Evolutionary conservation across 2,113 vertebrate species (phyloP).

Genomic region (Pedetes capensis): DNA sequence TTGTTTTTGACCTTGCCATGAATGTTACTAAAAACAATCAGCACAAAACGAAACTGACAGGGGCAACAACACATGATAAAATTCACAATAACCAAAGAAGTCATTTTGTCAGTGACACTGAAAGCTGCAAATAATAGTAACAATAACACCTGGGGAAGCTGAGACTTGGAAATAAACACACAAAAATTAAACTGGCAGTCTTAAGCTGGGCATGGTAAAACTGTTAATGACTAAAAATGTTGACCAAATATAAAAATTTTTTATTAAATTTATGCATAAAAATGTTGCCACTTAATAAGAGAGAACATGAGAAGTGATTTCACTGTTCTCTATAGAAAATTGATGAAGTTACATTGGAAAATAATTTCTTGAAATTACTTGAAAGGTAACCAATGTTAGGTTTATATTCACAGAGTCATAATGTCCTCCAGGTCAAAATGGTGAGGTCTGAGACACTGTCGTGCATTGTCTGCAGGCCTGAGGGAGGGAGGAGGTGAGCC

Average conservation of each 20-base stretch:
- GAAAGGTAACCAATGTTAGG: background rate
- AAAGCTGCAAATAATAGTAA: background rate
- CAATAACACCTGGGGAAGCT: background rate
- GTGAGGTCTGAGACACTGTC: background rate
- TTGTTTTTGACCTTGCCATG: conserved; percentile 45
- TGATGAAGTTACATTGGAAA: background rate
- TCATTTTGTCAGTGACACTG: background rate
- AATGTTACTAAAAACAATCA: conserved; percentile 32
- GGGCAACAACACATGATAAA: background rate
- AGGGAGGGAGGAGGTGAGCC: background rate
- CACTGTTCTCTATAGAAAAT: background rate
- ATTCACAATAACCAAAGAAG: background rate
- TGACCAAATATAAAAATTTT: background rate
- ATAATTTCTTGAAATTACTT: conserved; percentile 3
- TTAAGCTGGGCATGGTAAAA: background rate
- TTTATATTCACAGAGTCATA: background rate
- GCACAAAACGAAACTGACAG: background rate
- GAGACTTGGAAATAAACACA: background rate
- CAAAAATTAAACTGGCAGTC: background rate
- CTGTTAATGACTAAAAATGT: background rate
- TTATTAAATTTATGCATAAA: background rate
- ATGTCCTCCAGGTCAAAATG: background rate
- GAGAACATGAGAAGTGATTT: background rate
- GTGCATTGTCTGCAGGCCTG: background rate
- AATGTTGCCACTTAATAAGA: background rate